phyloP scores from a whole-genome alignment of 1,140 invertebrate genomes.

The Papilio polytes region DNA sequence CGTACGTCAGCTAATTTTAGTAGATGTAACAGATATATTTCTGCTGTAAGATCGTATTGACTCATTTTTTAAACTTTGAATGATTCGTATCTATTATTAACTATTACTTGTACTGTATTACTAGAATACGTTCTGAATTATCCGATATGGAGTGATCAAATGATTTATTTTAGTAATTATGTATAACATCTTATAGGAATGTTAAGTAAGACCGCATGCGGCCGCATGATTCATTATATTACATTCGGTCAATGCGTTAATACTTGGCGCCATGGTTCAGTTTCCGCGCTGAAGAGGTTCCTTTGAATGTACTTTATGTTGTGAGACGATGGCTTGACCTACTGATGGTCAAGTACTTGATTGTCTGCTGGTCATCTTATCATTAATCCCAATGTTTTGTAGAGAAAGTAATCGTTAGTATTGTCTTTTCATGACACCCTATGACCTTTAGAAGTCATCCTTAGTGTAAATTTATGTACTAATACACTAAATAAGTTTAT shows the following conservation, averaged over 20 bases:
- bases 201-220: slow-evolving; percentile 75
- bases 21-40: slow-evolving; percentile 14
- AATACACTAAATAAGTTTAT: no score
- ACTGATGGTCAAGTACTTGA: slow-evolving; percentile 5
- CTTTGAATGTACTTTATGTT: slow-evolving; percentile 20
- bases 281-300: slow-evolving; percentile 33
- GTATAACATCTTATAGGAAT: slow-evolving; percentile 75
- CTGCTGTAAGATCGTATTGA: slow-evolving; percentile 11
- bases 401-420: no score
- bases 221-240: slow-evolving; percentile 65
- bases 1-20: slow-evolving; percentile 15
- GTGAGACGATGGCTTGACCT: neutral
- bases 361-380: neutral
- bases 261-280: slow-evolving; percentile 62
- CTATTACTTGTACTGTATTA: slow-evolving; percentile 42
- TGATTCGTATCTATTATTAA: slow-evolving; percentile 18
- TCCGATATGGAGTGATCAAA: slow-evolving; percentile 54
- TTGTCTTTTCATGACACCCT: no score
- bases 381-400: neutral
- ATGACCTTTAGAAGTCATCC: no score
- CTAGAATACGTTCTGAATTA: slow-evolving; percentile 59
- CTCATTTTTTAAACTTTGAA: slow-evolving; percentile 29
- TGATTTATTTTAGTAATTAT: slow-evolving; percentile 79
- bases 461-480: no score
- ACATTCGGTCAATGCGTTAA: slow-evolving; percentile 75